A percentile compares a stretch with the other conserved stretches of the same genome.
Conservation (phyloP, 2,113 vertebrate species). For the Lates calcarifer region DNA sequence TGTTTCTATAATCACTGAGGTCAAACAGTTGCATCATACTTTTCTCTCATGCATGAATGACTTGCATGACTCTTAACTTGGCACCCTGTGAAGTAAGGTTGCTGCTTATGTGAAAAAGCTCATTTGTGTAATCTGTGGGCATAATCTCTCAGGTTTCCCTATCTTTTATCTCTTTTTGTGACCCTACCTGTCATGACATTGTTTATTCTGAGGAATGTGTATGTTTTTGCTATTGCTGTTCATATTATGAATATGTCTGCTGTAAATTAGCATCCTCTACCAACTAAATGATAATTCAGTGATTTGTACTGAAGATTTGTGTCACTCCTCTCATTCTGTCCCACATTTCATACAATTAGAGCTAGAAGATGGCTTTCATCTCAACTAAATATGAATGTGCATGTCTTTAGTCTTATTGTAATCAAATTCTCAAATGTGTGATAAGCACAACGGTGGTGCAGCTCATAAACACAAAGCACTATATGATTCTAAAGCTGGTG, state of each 20-base stretch:
- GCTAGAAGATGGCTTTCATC: not conserved
- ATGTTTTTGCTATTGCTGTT: not conserved
- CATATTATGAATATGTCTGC: not conserved
- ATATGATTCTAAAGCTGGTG: not conserved
- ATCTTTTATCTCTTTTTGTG: not conserved
- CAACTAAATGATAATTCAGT: not conserved
- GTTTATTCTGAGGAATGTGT: not conserved
- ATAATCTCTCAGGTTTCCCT: not conserved
- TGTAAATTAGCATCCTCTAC: not conserved
- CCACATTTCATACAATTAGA: not conserved
- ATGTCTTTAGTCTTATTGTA: conserved; percentile 21
- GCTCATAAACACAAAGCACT: conserved; percentile 42
- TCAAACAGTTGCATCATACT: not conserved
- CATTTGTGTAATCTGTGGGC: not conserved
- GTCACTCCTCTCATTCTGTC: not conserved
- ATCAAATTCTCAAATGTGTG: conserved; percentile 23
- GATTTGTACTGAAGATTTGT: not conserved
- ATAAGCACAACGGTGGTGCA: conserved; percentile 8
- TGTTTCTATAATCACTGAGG: not conserved
- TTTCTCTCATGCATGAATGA: not conserved
- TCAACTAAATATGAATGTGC: conserved; percentile 12
- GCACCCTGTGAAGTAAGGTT: not conserved
- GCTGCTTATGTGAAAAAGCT: not conserved
- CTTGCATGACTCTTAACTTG: not conserved
- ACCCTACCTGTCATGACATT: not conserved